Conservation (phyloP, 2,888 invertebrate genomes). For the Coleophora flavipennella region DNA sequence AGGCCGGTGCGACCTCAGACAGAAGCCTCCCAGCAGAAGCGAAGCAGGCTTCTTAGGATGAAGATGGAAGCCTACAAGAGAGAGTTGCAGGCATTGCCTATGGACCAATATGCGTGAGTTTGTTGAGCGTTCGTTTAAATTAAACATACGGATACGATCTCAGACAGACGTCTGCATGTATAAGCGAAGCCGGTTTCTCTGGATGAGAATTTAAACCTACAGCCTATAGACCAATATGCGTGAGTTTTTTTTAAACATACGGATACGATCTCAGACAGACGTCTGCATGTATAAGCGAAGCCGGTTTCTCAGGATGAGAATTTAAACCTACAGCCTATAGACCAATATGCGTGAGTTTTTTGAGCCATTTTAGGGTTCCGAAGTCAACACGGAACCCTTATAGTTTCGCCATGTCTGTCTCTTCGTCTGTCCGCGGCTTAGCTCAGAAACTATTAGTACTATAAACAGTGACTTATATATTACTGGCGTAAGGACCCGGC, state of each 20-base stretch:
- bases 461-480: too few relatives aligned
- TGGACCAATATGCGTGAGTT: conserved; percentile 51
- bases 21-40: conserved; percentile 19
- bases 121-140: conserved; percentile 2
- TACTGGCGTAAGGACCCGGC: too few relatives aligned
- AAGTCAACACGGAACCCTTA: too few relatives aligned
- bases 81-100: conserved; percentile 40
- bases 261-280: conserved; percentile 22
- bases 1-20: conserved; percentile 24
- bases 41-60: conserved; percentile 24
- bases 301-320: conserved; percentile 22
- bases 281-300: conserved; percentile 25
- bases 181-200: conserved; percentile 26
- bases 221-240: conserved; percentile 53
- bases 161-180: conserved; percentile 23
- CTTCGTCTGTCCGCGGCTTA: too few relatives aligned
- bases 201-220: conserved; percentile 31
- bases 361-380: conserved; percentile 9
- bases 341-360: conserved; percentile 44
- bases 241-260: conserved; percentile 41
- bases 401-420: too few relatives aligned
- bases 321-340: conserved; percentile 48
- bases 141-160: conserved; percentile 17
- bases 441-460: too few relatives aligned
- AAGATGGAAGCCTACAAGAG: conserved; percentile 38